These are phyloP conservation scores for Cossypha polioptera DNA, from an alignment of 2,797 vertebrate genomes.

Conservation along the genomic window DNA sequence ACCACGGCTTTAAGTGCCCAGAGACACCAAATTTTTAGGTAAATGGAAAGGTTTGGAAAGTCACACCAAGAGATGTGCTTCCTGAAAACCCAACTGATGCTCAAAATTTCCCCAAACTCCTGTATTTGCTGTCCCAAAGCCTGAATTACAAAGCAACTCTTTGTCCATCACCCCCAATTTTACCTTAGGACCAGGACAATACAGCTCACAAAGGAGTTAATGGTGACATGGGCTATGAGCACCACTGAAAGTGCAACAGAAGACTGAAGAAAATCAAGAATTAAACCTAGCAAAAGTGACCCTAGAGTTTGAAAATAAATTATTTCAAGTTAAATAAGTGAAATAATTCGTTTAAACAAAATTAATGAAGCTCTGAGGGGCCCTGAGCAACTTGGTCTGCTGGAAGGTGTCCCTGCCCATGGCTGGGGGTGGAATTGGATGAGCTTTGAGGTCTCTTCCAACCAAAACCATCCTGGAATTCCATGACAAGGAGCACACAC, in stretches of 20 bases:
- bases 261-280: not conserved
- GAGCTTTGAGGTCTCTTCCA: not conserved
- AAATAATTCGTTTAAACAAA: not conserved
- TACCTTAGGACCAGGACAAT: not conserved
- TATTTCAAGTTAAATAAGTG: not conserved
- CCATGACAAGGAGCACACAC: accelerated
- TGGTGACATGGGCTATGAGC: not conserved
- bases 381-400: not conserved
- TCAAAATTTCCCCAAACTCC: not conserved
- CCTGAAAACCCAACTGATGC: not conserved
- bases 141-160: not conserved
- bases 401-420: not conserved
- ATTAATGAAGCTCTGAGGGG: not conserved
- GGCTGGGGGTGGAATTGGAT: not conserved
- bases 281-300: not conserved
- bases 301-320: not conserved
- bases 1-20: not conserved
- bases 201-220: not conserved
- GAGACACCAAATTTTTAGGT: not conserved
- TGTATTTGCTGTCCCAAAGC: not conserved
- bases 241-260: not conserved
- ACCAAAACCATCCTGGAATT: not conserved
- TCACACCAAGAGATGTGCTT: not conserved
- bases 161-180: not conserved
- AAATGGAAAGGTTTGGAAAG: not conserved